Conservation (phyloP, 2,113 vertebrate species). For the Brienomyrus longianalis region DNA sequence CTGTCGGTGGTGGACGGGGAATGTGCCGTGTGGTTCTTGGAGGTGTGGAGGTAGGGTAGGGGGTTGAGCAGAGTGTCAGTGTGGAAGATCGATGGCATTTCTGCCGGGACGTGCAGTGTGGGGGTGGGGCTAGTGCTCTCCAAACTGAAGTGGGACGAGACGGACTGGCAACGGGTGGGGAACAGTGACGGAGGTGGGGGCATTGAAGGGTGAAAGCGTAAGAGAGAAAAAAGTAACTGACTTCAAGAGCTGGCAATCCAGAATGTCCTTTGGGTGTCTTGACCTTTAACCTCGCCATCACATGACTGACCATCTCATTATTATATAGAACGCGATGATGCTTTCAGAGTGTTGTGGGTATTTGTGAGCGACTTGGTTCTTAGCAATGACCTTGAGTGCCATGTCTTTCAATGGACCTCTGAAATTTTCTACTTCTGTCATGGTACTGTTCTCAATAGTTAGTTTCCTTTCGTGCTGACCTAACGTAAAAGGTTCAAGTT, state of each 20-base stretch:
- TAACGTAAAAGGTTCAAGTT: background rate
- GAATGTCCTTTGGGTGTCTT: background rate
- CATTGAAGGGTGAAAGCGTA: background rate
- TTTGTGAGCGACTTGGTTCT: background rate
- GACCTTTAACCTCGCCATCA: background rate
- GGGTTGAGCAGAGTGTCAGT: background rate
- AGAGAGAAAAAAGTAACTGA: constrained; percentile 21
- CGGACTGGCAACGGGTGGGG: background rate
- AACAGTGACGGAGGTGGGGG: background rate
- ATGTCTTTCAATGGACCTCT: background rate
- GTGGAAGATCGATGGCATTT: background rate
- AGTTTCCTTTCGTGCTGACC: background rate
- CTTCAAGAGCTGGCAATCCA: background rate
- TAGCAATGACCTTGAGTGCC: background rate
- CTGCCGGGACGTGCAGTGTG: background rate
- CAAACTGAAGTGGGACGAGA: background rate
- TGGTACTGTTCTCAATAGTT: background rate
- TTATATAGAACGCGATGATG: background rate
- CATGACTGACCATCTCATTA: background rate
- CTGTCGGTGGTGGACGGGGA: background rate
- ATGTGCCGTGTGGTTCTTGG: background rate
- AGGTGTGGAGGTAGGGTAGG: background rate
- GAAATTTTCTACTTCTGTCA: background rate
- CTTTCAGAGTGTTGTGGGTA: background rate
- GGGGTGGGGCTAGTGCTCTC: background rate